A percentile compares a stretch with the other conserved stretches of the same genome.
These are phyloP conservation scores for Oreohelix idahoensis DNA, from an alignment of 1,140 invertebrate genomes.

Conservation along the genomic window DNA sequence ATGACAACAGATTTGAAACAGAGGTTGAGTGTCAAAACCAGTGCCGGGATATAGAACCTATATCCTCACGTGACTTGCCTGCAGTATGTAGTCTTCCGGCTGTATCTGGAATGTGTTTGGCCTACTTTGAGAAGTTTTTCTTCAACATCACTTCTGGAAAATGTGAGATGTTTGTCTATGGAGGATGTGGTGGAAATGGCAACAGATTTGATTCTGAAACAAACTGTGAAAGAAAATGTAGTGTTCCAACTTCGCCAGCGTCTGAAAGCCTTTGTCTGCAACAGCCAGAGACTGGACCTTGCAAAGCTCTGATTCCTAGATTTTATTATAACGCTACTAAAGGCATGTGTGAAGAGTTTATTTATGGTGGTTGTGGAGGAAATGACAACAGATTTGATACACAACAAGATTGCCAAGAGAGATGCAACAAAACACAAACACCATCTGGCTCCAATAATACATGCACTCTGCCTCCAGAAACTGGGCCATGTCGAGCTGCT, in stretches of 20 bases:
- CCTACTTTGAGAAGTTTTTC: not conserved
- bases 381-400: slow-evolving; percentile 10
- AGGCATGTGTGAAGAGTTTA: not conserved
- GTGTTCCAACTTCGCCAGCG: too few species aligned
- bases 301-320: not conserved
- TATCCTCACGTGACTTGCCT: too few species aligned
- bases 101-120: not conserved
- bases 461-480: not conserved
- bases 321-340: slow-evolving; percentile 7
- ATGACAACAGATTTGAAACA: slow-evolving; percentile 6
- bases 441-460: too few species aligned
- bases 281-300: not conserved
- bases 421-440: not conserved
- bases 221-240: not conserved
- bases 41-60: not conserved
- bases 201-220: not conserved
- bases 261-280: not conserved
- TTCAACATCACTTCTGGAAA: not conserved
- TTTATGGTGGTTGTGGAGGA: not conserved
- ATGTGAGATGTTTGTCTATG: not conserved
- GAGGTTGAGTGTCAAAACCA: not conserved
- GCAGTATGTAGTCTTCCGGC: not conserved
- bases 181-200: not conserved
- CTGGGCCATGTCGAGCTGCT: slow-evolving; percentile 41
- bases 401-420: not conserved